phyloP scores from a whole-genome alignment of 2,797 vertebrate genomes.

The Cirrhinus molitorella region DNA sequence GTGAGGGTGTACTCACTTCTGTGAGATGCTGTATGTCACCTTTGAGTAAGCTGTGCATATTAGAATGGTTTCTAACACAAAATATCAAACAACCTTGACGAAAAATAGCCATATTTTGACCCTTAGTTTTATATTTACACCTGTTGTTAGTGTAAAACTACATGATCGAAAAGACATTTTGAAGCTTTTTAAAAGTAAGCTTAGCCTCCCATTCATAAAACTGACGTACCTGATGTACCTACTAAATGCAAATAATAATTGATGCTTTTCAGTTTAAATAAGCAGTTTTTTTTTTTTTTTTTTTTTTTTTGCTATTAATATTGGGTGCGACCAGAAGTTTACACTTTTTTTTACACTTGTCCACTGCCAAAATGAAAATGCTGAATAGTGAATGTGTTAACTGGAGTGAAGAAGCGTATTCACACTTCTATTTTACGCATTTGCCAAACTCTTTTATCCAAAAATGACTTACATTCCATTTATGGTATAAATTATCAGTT shows the following conservation, averaged over 20 bases:
- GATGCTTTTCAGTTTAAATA: background rate
- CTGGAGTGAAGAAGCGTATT: background rate
- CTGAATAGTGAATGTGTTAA: background rate
- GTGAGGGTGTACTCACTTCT: no score
- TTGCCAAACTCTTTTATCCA: background rate
- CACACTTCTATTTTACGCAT: background rate
- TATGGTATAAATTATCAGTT: background rate
- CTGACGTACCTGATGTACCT: background rate
- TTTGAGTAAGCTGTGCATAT: background rate
- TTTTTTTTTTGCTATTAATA: background rate
- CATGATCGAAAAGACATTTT: background rate
- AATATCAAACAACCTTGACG: background rate
- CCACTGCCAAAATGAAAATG: background rate
- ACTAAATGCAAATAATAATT: background rate
- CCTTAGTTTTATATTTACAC: background rate
- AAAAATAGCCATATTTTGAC: background rate
- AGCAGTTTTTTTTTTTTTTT: background rate
- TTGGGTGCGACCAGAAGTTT: background rate
- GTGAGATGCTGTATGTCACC: no score
- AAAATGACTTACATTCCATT: background rate
- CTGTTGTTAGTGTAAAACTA: background rate
- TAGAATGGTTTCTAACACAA: background rate
- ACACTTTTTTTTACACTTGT: background rate
- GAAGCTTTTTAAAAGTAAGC: background rate
- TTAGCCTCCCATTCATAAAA: background rate